Conservation (phyloP, 2,797 vertebrate species). For the Coccyzus lansbergi region DNA sequence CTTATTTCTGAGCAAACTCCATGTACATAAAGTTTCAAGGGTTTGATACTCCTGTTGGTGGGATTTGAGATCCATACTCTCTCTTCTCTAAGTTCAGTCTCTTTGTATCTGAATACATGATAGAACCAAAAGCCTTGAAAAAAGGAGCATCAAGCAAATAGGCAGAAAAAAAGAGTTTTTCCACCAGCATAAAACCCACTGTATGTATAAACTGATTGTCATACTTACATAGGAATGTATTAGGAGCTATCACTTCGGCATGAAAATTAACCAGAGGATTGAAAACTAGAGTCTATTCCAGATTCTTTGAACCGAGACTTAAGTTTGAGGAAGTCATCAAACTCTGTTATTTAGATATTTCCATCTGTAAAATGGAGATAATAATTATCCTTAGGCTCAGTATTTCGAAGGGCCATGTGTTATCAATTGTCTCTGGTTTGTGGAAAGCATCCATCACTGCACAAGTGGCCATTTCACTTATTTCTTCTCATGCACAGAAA, state of each 20-base stretch:
- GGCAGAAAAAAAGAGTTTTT: neutral
- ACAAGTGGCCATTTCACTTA: neutral
- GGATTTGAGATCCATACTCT: neutral
- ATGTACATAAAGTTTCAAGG: neutral
- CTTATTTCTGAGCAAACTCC: neutral
- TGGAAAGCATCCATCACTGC: neutral
- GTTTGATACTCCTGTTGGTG: neutral
- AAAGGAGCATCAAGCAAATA: neutral
- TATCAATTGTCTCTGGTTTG: neutral
- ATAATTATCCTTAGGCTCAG: neutral
- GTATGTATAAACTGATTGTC: neutral
- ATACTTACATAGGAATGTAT: neutral
- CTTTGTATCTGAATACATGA: neutral
- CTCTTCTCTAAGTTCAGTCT: neutral
- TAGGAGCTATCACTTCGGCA: neutral
- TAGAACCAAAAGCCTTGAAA: neutral
- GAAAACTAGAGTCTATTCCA: neutral
- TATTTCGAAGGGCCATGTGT: neutral
- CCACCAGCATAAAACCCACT: neutral
- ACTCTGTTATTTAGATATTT: constrained; percentile 1
- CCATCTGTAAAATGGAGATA: neutral
- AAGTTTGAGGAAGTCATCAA: neutral
- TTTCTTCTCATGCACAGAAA: neutral
- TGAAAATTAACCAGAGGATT: neutral
- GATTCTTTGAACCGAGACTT: constrained; percentile 20